Evolutionary conservation across 2,888 invertebrate species (phyloP), one percentile per base, ranked within the genome.

Genomic region (Andrena minutula): DNA sequence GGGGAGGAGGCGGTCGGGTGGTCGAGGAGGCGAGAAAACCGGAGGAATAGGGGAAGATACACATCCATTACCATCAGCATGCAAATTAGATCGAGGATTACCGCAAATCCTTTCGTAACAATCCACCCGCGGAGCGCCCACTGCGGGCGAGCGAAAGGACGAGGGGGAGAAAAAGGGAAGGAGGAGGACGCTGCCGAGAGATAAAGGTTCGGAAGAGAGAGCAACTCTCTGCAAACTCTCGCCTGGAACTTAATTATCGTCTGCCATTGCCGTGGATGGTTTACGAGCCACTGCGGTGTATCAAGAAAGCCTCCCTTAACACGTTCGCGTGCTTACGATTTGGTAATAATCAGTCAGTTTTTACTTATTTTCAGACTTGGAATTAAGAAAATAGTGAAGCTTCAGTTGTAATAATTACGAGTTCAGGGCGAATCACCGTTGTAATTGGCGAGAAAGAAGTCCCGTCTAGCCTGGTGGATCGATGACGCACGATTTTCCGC

Each of bases 51-150:
- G 91, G 88, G 89, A 86, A 91, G 89, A 92, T 92, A 93, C 91
- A 92, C 92, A 92, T 92, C 92, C 92, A 93, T 93, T 93, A 93
- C 91, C 92, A 93, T 93, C 92, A 92, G 92, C 92, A 93, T 92
- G 92, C 92, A 93, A 93, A 93, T 93, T 93, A 92, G 92, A 93
- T 92, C 91, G 90, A 89, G 92, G 93, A 93, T 93, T 92, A 93
- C 92, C 91, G 91, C 92, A 91, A 93, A 92, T 92, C 93, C 93
- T 92, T 92, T 93, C 93, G 93, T 93, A 92, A 92, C 92, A 92
- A 92, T 93, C 90, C 91, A 86, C 87, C 87, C 28, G 88, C 75
- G 82, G 86, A 80, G 83, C 75, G 77, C 51, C 79, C 80, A 35
- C 74, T 47, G 53, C 51, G 77, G 74, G 58, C 53, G 74, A 65